These are phyloP conservation scores for Drosophila gaucha DNA, from an alignment of 2,888 invertebrate species.

Conservation along the genomic window DNA sequence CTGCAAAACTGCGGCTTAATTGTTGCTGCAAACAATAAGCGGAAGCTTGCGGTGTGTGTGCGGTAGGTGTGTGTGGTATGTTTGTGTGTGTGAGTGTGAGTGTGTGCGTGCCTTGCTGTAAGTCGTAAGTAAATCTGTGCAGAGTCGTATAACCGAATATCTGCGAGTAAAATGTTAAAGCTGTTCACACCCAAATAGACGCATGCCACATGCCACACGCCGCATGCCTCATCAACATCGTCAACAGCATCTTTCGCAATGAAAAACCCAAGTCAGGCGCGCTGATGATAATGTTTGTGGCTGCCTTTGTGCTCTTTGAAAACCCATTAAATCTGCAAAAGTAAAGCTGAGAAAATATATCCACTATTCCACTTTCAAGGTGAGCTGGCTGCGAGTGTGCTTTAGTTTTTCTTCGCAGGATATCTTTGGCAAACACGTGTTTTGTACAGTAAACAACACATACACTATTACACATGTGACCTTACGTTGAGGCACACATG, in stretches of 20 bases:
- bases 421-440: slow-evolving; percentile 68
- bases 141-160: slow-evolving; percentile 45
- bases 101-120: slow-evolving; percentile 14
- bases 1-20: slow-evolving; percentile 64
- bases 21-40: slow-evolving; percentile 70
- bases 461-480: slow-evolving; percentile 18
- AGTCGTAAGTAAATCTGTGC: slow-evolving; percentile 45
- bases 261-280: slow-evolving; percentile 68
- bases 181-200: slow-evolving; percentile 21
- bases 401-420: slow-evolving; percentile 38
- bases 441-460: slow-evolving; percentile 44
- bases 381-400: slow-evolving; percentile 43
- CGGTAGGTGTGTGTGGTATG: slow-evolving; percentile 7
- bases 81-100: not conserved
- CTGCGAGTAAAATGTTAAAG: slow-evolving; percentile 25
- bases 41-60: slow-evolving; percentile 57
- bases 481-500: slow-evolving; percentile 51
- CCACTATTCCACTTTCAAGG: slow-evolving; percentile 35
- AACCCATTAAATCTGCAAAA: slow-evolving; percentile 63
- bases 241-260: slow-evolving; percentile 35
- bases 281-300: slow-evolving; percentile 20
- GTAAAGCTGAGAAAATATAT: slow-evolving; percentile 24
- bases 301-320: slow-evolving; percentile 47
- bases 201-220: slow-evolving; percentile 12
- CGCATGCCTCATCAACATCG: slow-evolving; percentile 28